Percentiles rank a stretch among this genome's conserved stretches.
These are phyloP conservation scores for Pyrocoelia pectoralis DNA, from an alignment of 2,888 invertebrate species.

Conservation along the genomic window DNA sequence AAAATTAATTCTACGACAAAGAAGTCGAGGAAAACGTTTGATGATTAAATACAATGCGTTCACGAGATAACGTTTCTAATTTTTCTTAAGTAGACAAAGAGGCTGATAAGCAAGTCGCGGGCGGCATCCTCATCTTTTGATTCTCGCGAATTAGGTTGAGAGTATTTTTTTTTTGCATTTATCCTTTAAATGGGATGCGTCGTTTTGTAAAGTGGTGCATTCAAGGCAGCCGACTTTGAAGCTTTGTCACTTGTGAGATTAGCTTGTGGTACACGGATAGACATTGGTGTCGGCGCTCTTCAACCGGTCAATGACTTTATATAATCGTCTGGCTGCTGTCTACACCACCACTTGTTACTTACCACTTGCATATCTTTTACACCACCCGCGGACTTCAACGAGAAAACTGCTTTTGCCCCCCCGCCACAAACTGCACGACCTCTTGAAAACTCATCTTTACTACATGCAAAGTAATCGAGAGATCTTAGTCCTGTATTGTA, in stretches of 20 bases:
- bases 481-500: conserved; percentile 10
- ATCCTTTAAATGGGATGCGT: conserved; percentile 26
- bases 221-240: conserved; percentile 30
- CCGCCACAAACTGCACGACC: conserved; percentile 4
- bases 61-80: conserved; percentile 13
- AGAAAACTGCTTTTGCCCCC: conserved; percentile 14
- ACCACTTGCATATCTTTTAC: conserved; percentile 42
- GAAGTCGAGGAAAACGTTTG: conserved; percentile 16
- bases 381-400: conserved; percentile 32
- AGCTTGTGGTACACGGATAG: conserved; percentile 39
- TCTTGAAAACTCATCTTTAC: conserved; percentile 14
- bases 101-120: conserved; percentile 18
- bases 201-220: conserved; percentile 17
- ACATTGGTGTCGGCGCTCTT: conserved; percentile 45
- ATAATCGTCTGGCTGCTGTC: conserved; percentile 45
- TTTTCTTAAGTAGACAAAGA: too few species aligned
- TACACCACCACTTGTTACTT: conserved; percentile 45
- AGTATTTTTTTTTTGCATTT: conserved; percentile 8
- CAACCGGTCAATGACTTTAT: conserved; percentile 45
- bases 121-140: neutral
- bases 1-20: conserved; percentile 23
- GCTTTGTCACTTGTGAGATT: conserved; percentile 37
- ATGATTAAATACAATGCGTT: conserved; percentile 17
- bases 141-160: conserved; percentile 22
- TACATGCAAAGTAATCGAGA: conserved; percentile 7